Conservation (phyloP, 2,113 vertebrate genomes). For the Corythoichthys intestinalis region DNA sequence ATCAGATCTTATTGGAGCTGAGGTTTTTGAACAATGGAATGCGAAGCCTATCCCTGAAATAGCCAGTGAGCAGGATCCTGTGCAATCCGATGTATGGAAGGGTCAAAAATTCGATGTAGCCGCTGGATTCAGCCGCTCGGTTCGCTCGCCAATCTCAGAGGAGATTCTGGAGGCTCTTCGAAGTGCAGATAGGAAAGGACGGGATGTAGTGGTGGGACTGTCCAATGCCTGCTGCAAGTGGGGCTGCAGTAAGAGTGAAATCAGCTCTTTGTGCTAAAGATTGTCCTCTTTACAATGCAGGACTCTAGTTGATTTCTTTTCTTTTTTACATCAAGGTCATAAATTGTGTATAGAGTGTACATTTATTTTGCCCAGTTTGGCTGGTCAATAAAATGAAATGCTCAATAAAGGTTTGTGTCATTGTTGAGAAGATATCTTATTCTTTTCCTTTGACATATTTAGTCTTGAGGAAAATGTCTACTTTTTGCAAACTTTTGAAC, state of each 20-base stretch:
- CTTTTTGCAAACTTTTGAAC: no score
- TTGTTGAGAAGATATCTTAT: slow-evolving; percentile 12
- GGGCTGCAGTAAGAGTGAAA: slow-evolving; percentile 82
- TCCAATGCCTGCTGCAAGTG: slow-evolving; percentile 80
- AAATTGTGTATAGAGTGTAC: slow-evolving; percentile 7
- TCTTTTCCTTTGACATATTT: no score
- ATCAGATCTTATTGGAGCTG: slow-evolving; percentile 57
- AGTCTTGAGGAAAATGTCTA: no score
- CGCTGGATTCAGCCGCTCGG: slow-evolving; percentile 47
- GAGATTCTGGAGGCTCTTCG: slow-evolving; percentile 67
- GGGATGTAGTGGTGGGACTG: slow-evolving; percentile 74
- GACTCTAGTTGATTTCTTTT: slow-evolving; percentile 1
- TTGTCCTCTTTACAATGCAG: slow-evolving; percentile 5
- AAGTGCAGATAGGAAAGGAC: slow-evolving; percentile 61
- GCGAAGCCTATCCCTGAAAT: slow-evolving; percentile 43
- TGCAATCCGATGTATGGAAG: slow-evolving; percentile 31
- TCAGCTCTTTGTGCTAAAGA: slow-evolving; percentile 80
- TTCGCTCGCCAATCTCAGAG: slow-evolving; percentile 58
- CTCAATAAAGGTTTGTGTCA: slow-evolving; percentile 50
- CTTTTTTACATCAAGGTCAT: slow-evolving; percentile 2
- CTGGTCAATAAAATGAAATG: slow-evolving; percentile 4
- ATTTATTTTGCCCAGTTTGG: slow-evolving; percentile 10
- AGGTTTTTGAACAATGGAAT: slow-evolving; percentile 57
- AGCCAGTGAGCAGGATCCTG: slow-evolving; percentile 39
- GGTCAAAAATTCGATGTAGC: slow-evolving; percentile 28